These are phyloP conservation scores for Hemaris fuciformis DNA, from an alignment of 2,888 invertebrate genomes.

Conservation along the genomic window DNA sequence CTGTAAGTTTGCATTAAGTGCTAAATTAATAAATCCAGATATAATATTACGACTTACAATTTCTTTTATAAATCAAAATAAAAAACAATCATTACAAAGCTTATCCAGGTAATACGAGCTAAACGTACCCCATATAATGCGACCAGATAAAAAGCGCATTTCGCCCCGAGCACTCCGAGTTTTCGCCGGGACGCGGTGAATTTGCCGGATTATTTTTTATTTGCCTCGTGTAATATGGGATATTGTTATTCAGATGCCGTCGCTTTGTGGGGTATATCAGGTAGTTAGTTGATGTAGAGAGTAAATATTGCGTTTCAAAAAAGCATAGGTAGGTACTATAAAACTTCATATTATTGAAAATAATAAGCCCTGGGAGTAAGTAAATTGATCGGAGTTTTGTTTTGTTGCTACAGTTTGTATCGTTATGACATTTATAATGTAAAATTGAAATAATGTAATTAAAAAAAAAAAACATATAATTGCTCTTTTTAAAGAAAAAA, in stretches of 20 bases:
- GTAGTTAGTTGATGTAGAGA: constrained; percentile 22
- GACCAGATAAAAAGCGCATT: constrained; percentile 30
- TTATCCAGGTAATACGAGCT: constrained; percentile 1
- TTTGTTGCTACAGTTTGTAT: no score
- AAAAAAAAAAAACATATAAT: no score
- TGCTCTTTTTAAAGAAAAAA: no score
- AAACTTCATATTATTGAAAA: no score
- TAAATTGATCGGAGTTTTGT: no score
- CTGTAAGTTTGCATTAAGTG: no score
- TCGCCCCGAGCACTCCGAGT: constrained; percentile 33
- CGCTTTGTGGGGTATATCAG: constrained; percentile 23
- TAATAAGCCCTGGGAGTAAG: no score
- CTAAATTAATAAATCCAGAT: no score
- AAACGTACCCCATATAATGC: constrained; percentile 24
- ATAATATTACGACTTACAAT: background rate
- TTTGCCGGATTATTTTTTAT: constrained; percentile 53
- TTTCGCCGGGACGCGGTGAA: constrained; percentile 31
- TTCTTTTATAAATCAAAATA: background rate
- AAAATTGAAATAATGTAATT: no score
- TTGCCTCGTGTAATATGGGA: constrained; percentile 39
- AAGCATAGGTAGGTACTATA: no score
- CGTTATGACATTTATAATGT: no score
- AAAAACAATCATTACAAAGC: background rate
- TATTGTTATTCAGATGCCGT: constrained; percentile 42
- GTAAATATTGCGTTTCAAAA: constrained; percentile 32